These are phyloP conservation scores for Cyclina sinensis DNA, from an alignment of 1,140 invertebrate species.

Conservation along the genomic window DNA sequence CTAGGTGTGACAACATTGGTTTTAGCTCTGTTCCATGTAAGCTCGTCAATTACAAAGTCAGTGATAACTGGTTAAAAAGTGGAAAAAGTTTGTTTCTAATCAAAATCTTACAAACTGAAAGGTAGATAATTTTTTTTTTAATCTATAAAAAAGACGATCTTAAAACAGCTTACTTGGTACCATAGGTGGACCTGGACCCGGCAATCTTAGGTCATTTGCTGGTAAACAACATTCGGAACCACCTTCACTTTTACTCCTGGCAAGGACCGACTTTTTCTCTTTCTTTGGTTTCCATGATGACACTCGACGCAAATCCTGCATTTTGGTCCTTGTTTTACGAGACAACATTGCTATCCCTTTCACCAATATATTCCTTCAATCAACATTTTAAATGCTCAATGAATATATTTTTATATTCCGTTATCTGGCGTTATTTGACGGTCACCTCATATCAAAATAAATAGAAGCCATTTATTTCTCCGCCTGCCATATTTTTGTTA, in stretches of 20 bases:
- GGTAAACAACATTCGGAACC: background rate
- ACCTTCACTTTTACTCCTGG: conserved; percentile 55
- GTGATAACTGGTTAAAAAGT: no score
- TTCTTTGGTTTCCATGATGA: conserved; percentile 74
- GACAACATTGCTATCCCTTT: conserved; percentile 38
- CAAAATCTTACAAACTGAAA: no score
- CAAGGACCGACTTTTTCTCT: conserved; percentile 45
- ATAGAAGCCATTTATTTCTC: conserved; percentile 12
- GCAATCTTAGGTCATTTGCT: conserved; percentile 15
- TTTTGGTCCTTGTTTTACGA: conserved; percentile 69
- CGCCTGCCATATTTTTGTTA: background rate
- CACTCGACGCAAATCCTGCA: conserved; percentile 72
- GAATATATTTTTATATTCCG: background rate
- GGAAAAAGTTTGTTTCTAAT: no score
- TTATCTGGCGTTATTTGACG: background rate
- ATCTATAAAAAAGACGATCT: no score
- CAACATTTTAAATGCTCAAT: background rate
- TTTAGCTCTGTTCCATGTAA: no score
- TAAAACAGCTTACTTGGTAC: conserved; percentile 53
- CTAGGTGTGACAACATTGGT: no score
- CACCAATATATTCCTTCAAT: background rate
- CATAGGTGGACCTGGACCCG: conserved; percentile 51
- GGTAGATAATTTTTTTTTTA: no score
- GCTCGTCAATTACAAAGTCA: no score
- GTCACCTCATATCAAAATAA: conserved; percentile 1